Evolutionary conservation across 1,140 invertebrate genomes (phyloP).

Genomic region (Cydia fagiglandana): DNA sequence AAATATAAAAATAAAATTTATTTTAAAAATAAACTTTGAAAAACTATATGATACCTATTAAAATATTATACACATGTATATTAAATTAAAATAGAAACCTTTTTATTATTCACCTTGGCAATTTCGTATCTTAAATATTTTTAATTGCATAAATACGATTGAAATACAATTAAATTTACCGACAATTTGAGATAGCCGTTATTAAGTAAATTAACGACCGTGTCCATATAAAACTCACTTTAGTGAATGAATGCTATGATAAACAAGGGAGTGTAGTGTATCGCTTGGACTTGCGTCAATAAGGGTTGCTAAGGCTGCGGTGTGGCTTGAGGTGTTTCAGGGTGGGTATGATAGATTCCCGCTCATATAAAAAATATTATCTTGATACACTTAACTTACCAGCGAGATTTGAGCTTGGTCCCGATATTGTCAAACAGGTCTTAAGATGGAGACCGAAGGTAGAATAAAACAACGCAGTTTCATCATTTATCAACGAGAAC

Average conservation of each 20-base stretch:
- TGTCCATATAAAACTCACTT: neutral
- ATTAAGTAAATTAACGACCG: neutral
- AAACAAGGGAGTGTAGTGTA: slow-evolving; percentile 52
- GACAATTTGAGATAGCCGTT: neutral
- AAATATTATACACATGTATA: too few species aligned
- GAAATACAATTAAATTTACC: neutral
- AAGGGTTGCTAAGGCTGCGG: slow-evolving; percentile 47
- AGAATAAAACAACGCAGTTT: too few species aligned
- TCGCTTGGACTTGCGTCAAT: slow-evolving; percentile 47
- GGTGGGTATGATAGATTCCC: slow-evolving; percentile 40
- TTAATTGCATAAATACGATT: neutral
- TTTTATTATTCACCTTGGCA: too few species aligned
- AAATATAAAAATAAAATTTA: too few species aligned
- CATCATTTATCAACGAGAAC: too few species aligned
- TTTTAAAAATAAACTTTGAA: too few species aligned
- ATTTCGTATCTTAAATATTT: too few species aligned
- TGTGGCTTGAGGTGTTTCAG: slow-evolving; percentile 34
- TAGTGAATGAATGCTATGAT: slow-evolving; percentile 41
- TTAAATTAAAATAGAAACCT: too few species aligned
- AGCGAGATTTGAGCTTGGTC: too few species aligned
- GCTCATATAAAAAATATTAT: neutral
- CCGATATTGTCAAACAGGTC: too few species aligned
- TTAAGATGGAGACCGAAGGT: too few species aligned
- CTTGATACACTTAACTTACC: neutral
- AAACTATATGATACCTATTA: too few species aligned